Evolutionary conservation across 1,140 invertebrate genomes (phyloP), one percentile per base, ranked within the genome.

Genomic region (Trichonephila clavata): DNA sequence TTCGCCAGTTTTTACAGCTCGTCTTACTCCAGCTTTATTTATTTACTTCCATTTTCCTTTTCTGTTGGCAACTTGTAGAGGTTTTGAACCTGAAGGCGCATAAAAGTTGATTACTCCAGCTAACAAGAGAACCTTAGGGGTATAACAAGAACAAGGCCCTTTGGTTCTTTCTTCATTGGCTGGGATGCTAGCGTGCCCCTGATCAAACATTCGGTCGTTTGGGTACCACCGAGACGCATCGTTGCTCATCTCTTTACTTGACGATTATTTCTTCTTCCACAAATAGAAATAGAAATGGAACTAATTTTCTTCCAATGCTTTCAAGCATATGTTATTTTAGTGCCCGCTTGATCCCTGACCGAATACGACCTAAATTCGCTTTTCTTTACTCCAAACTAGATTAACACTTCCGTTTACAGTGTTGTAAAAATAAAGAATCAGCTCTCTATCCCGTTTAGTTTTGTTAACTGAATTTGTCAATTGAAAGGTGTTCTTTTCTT

Each of bases 71-170:
- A 90, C 89, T 90, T 90, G 89, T 90, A 83, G 89, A 90, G 68
- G 89, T 80, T 90, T 90, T 90, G 89, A 90, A 90, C 89, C 89
- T 77, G 89, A 60, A 90, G 89, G 89, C 89, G 59, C 89, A 90
- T 90, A 90, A 27, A 80, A 90, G 89, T 90, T 90, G 89, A 90
- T 90, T 90, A 90, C 89, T 90, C 77, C 77, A 39, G 89, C 89
- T 90, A 90, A 90, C 89, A 90, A 90, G 89, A 90, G 89, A 90
- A 61, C 89, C 89, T 90, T 81, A 90, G 77, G 59, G 24, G 57
- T 21, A 90, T 90, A 90, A 81, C 89, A 71, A 81, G 89, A 61
- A 90, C 89, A 81, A 80, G 71, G 24, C n/a, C 77, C 57, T 39
- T 32, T n/a, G 57, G 57, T 81, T 57, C 61, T 89, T 89, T 57